Percentiles rank a stretch among this genome's conserved stretches.
Conservation (phyloP, 1,140 invertebrate genomes). For the Trissolcus basalis region DNA sequence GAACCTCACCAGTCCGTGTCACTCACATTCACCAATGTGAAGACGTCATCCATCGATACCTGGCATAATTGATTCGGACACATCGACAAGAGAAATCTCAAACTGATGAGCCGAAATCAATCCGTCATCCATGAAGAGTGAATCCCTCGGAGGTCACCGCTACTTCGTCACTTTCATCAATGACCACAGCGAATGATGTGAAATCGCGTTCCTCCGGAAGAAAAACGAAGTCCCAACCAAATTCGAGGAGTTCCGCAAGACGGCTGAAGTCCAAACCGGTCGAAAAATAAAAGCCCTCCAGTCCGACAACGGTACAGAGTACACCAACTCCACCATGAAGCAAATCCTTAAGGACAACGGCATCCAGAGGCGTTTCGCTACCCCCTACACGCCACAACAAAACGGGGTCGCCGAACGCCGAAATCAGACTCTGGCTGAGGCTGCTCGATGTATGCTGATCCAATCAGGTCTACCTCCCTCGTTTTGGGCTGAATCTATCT, state of each 20-base stretch:
- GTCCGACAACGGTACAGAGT: constrained; percentile 67
- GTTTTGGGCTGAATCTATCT: constrained; percentile 73
- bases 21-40: background rate
- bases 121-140: constrained; percentile 48
- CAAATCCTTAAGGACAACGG: constrained; percentile 32
- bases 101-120: background rate
- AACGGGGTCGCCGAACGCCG: constrained; percentile 67
- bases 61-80: constrained; percentile 1
- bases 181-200: constrained; percentile 47
- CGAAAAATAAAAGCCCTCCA: constrained; percentile 51
- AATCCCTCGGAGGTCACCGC: constrained; percentile 30
- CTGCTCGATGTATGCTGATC: constrained; percentile 38
- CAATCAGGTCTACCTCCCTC: constrained; percentile 22
- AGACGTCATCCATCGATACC: background rate
- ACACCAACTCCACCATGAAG: constrained; percentile 31
- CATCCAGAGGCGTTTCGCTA: constrained; percentile 46
- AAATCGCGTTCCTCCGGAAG: constrained; percentile 54
- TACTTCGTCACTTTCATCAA: constrained; percentile 62
- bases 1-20: background rate
- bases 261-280: constrained; percentile 53
- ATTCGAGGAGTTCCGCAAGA: constrained; percentile 40
- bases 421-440: constrained; percentile 65
- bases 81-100: background rate
- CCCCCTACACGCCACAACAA: constrained; percentile 62
- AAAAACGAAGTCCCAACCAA: constrained; percentile 38